Evolutionary conservation across 1,140 invertebrate species (phyloP), one percentile per base, ranked within the genome.

Genomic region (Matsumurasca onukii): DNA sequence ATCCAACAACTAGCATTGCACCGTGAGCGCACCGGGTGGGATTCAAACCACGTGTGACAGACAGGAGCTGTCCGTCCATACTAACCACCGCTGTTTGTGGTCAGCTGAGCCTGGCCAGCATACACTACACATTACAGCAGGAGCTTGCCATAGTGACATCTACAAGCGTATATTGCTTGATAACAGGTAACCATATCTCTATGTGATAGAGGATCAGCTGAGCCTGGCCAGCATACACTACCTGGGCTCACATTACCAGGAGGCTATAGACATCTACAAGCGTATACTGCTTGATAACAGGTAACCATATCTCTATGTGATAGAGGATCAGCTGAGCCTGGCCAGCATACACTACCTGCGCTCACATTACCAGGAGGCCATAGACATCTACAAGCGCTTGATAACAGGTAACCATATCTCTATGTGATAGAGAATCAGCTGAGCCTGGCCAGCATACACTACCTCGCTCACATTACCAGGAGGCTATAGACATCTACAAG

Each of bases 181-280:
- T n/a, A n/a, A n/a, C n/a, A n/a, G n/a, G n/a, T n/a, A n/a, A n/a
- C n/a, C n/a, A n/a, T n/a, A n/a, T n/a, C n/a, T n/a, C n/a, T n/a
- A 98, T 76, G 86, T 92, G 2, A 86, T 95, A 13, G 94, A 98
- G 81, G 97, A 99, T 82, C 96, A 98, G 80, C 82, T 99, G 9
- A 96, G 94, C 73, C 80, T 99, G 39, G 98, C 98, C 1, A 94
- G 97, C 0, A 95, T 99, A 74, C 95, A 99, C 79, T 99, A 98
- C 78, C 82, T 99, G 51, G 83, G 96, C 39, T 91, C 91, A 39
- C 96, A 99, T 79, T 99, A 98, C 80, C 96, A 99, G 80, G 97
- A 99, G 81, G 96, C 98, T 25, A 98, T 99, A 73, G 97, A 99
- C 80, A 95, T 99, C 73, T 99, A 99, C 77, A 99, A 99, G 80